A percentile compares a stretch with the other conserved stretches of the same genome.
Conservation (phyloP, 2,113 vertebrate genomes). For the Engraulis encrasicolus region DNA sequence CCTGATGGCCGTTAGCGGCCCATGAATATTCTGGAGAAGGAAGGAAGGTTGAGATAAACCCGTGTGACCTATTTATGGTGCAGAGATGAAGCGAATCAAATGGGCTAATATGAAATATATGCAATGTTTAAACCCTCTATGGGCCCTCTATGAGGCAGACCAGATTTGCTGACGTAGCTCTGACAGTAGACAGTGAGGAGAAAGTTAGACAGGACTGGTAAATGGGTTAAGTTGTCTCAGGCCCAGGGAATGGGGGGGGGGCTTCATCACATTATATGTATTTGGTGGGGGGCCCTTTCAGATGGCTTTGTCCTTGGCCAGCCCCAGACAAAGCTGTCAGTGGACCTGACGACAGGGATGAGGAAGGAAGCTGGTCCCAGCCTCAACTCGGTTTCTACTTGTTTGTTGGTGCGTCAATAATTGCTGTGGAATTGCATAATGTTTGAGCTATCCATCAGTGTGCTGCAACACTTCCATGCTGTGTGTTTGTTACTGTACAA, state of each 20-base stretch:
- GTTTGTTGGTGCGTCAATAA: not conserved
- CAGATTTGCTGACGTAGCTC: conserved; percentile 22
- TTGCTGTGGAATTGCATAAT: not conserved
- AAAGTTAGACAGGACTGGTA: no score
- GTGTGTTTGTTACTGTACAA: no score
- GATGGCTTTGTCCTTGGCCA: no score
- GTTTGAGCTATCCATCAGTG: not conserved
- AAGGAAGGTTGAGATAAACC: conserved; percentile 28
- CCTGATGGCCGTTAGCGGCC: no score
- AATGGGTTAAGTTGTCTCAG: no score
- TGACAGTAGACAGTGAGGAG: not conserved
- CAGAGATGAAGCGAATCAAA: not conserved
- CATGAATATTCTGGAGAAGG: conserved; percentile 20
- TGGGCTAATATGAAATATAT: no score
- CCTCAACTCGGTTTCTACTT: not conserved
- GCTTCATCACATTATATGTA: no score
- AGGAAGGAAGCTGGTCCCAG: not conserved
- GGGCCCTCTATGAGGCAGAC: conserved; percentile 28
- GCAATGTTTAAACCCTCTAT: not conserved
- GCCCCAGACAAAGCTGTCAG: no score
- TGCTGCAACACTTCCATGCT: not conserved
- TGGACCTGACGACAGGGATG: no score
- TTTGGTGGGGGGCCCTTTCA: no score
- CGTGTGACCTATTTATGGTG: conserved; percentile 46
- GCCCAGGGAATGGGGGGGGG: no score